phyloP scores from a whole-genome alignment of 2,113 vertebrate species.

The Glaucomys volans region DNA sequence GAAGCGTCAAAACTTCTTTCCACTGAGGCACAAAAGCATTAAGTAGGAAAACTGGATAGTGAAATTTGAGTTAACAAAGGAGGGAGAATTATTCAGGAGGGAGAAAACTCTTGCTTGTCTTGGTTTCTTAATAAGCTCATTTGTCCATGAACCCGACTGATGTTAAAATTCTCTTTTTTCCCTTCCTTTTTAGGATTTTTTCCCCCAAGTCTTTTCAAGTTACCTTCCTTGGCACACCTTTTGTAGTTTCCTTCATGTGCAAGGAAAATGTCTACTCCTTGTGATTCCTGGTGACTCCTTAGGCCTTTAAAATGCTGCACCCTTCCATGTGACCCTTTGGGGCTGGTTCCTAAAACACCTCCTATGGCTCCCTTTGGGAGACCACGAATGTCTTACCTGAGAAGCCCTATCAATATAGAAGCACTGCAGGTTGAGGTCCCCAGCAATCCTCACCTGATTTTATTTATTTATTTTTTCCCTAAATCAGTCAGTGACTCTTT shows the following conservation, averaged over 20 bases:
- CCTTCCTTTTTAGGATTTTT: not conserved
- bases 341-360: not conserved
- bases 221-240: accelerated
- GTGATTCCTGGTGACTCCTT: too few species aligned
- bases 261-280: not conserved
- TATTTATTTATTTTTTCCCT: too few species aligned
- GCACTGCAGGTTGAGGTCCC: not conserved
- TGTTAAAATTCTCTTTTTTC: too few species aligned
- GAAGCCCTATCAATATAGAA: too few species aligned
- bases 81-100: not conserved
- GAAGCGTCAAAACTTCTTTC: not conserved
- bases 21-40: too few species aligned
- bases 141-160: not conserved
- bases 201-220: not conserved
- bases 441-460: not conserved
- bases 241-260: not conserved
- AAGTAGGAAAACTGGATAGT: not conserved
- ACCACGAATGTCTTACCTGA: not conserved
- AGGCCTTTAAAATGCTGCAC: not conserved
- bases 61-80: too few species aligned
- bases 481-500: not conserved
- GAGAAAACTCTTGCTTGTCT: not conserved
- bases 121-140: not conserved
- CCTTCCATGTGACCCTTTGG: too few species aligned
- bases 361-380: not conserved